Percentiles rank a stretch among this genome's conserved stretches.
Evolutionary conservation across 2,797 vertebrate species (phyloP).

Genomic region (Labeo calbasu): DNA sequence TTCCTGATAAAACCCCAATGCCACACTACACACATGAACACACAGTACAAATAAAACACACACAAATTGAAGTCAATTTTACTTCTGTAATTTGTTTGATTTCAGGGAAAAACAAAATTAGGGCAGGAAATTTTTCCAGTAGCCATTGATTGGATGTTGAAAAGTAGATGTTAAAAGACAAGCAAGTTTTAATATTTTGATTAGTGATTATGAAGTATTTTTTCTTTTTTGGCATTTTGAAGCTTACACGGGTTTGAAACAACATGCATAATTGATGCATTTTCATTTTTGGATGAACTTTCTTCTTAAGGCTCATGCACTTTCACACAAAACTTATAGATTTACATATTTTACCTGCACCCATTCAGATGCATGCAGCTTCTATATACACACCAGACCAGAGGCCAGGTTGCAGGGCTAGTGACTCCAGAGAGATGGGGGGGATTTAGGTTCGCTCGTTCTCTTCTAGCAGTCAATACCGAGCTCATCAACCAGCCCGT

Average conservation of each 20-base stretch:
- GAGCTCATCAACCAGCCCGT: slow-evolving; percentile 61
- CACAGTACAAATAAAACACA: neutral
- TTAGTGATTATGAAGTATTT: neutral
- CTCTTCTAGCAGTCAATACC: slow-evolving; percentile 63
- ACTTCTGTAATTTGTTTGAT: neutral
- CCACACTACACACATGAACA: slow-evolving; percentile 7
- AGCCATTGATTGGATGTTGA: neutral
- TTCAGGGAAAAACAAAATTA: neutral
- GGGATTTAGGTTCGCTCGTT: slow-evolving; percentile 52
- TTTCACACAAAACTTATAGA: neutral
- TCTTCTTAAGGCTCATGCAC: neutral
- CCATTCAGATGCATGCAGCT: slow-evolving; percentile 31
- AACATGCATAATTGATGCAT: neutral
- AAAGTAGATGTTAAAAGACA: neutral
- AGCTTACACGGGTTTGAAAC: neutral
- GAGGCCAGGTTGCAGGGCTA: slow-evolving; percentile 47
- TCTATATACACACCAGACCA: slow-evolving; percentile 28
- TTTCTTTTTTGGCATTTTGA: too few species aligned
- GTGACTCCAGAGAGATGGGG: slow-evolving; percentile 38
- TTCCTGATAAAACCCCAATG: slow-evolving; percentile 32
- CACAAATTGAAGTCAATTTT: neutral
- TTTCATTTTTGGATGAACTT: neutral
- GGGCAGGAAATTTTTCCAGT: neutral
- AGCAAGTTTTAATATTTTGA: neutral
- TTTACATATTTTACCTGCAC: slow-evolving; percentile 9